A percentile compares a stretch with the other conserved stretches of the same genome.
phyloP scores from a whole-genome alignment of 2,113 vertebrate genomes.

The Leptodactylus fuscus region DNA sequence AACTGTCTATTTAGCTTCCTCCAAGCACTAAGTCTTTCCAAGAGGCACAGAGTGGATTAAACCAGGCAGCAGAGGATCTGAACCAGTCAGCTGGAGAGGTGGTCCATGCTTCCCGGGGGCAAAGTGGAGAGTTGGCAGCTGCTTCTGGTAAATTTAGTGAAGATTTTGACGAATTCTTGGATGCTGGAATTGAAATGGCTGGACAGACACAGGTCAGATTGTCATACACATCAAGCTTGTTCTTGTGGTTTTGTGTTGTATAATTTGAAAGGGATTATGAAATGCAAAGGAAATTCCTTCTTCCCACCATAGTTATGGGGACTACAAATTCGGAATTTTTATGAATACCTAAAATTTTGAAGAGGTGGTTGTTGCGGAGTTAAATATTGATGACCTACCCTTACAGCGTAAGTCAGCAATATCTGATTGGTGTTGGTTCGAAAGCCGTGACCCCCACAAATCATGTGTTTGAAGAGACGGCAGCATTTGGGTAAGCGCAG shows the following conservation, averaged over 20 bases:
- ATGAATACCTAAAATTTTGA: neutral
- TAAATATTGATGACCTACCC: too few relatives aligned
- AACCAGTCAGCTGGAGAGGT: slow-evolving; percentile 98
- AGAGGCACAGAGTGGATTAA: slow-evolving; percentile 95
- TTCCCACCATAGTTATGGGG: neutral
- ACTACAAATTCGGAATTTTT: neutral
- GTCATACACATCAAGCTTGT: neutral
- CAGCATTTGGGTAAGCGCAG: too few relatives aligned
- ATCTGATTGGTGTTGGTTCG: too few relatives aligned
- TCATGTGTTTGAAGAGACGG: too few relatives aligned
- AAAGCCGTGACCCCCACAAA: too few relatives aligned
- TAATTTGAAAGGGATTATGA: neutral
- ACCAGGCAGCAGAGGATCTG: slow-evolving; percentile 94
- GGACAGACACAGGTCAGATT: slow-evolving; percentile 91
- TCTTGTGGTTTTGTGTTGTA: neutral
- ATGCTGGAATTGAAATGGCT: slow-evolving; percentile 98
- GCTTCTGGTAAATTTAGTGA: slow-evolving; percentile 97
- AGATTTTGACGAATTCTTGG: slow-evolving; percentile 97
- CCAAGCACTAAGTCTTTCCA: slow-evolving; percentile 94
- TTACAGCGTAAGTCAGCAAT: too few relatives aligned
- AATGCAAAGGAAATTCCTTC: neutral
- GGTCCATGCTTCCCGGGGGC: slow-evolving; percentile 92
- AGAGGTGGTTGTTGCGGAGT: too few relatives aligned
- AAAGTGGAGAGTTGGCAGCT: slow-evolving; percentile 90
- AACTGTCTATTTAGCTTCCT: slow-evolving; percentile 79